Conservation (phyloP, 2,888 invertebrate genomes). For the Heteromyza rotundicornis region DNA sequence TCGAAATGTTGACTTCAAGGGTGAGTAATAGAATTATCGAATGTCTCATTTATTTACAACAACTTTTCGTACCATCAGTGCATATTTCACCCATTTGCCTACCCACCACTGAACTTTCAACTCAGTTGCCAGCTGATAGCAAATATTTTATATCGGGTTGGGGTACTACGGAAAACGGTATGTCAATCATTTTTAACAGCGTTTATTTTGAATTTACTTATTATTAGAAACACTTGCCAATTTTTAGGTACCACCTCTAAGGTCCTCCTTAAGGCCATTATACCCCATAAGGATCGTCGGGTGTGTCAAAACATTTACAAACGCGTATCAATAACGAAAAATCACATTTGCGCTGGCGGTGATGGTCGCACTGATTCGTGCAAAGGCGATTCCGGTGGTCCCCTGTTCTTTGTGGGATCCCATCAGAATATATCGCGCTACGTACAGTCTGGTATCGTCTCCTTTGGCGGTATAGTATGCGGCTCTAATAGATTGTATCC, state of each 20-base stretch:
- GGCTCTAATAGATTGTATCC: conserved; percentile 62
- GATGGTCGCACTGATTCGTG: conserved; percentile 39
- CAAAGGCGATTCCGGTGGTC: conserved; percentile 53
- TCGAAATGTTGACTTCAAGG: conserved; percentile 41
- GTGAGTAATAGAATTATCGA: conserved; percentile 28
- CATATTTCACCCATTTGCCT: conserved; percentile 54
- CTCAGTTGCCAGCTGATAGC: conserved; percentile 22
- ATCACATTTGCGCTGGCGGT: conserved; percentile 53
- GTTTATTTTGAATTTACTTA: neutral
- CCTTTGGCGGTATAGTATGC: conserved; percentile 68
- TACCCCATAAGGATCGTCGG: conserved; percentile 32
- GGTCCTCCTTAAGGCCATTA: conserved; percentile 42
- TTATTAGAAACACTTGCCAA: conserved; percentile 26
- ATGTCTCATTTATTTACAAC: neutral
- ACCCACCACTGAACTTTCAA: conserved; percentile 42
- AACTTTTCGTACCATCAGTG: conserved; percentile 19
- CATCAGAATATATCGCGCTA: conserved; percentile 38
- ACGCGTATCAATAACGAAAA: conserved; percentile 39
- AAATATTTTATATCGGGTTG: conserved; percentile 50
- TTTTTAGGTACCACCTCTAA: conserved; percentile 28
- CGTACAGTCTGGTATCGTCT: conserved; percentile 67
- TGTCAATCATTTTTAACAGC: neutral
- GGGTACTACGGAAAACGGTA: conserved; percentile 47
- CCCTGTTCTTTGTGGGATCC: conserved; percentile 39
- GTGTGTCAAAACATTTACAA: conserved; percentile 43